A percentile compares a stretch with the other conserved stretches of the same genome.
Conservation (phyloP, 2,113 vertebrate genomes). For the Fregetta grallaria region DNA sequence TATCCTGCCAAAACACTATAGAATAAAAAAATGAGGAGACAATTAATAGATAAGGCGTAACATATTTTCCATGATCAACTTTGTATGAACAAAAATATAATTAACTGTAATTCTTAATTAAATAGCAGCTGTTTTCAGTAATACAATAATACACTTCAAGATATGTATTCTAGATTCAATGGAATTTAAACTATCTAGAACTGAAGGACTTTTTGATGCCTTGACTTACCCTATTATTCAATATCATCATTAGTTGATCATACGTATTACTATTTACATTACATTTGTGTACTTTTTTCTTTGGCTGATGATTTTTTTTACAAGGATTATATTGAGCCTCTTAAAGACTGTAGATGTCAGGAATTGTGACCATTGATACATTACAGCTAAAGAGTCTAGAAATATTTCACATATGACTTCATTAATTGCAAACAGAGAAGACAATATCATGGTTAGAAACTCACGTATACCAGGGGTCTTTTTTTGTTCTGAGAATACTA, state of each 20-base stretch:
- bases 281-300: background rate
- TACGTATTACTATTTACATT: background rate
- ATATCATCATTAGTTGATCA: background rate
- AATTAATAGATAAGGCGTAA: background rate
- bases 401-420: background rate
- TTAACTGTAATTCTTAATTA: background rate
- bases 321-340: background rate
- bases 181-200: background rate
- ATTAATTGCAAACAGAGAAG: background rate
- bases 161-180: background rate
- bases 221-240: background rate
- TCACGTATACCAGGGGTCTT: background rate
- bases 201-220: background rate
- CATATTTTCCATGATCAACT: background rate
- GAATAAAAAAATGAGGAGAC: background rate
- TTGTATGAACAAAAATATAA: background rate
- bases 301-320: background rate
- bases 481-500: background rate
- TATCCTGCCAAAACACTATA: slow-evolving; percentile 88
- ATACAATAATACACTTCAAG: background rate
- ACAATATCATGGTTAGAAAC: background rate
- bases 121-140: background rate
- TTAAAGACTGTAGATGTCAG: background rate
- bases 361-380: background rate
- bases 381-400: background rate